Conservation (phyloP, 2,797 vertebrate species). For the Danio albolineatus region DNA sequence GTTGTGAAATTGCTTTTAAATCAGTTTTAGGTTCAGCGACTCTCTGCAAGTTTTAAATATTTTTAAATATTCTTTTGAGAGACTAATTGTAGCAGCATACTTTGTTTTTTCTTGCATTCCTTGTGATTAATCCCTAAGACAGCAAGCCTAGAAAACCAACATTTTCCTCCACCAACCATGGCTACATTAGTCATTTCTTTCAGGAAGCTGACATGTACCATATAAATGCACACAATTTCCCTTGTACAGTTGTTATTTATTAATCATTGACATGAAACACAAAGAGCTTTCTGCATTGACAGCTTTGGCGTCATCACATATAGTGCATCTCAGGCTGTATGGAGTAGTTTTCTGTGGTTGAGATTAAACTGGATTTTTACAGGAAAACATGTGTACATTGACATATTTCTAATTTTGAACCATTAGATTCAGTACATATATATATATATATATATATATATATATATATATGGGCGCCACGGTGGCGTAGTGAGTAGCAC, state of each 20-base stretch:
- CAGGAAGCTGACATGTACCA: background rate
- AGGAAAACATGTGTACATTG: no score
- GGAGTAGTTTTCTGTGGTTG: no score
- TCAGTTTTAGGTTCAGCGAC: background rate
- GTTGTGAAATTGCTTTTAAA: no score
- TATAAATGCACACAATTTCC: background rate
- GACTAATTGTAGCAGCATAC: background rate
- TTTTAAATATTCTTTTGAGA: background rate
- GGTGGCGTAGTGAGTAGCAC: no score
- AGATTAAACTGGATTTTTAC: no score
- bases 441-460: no score
- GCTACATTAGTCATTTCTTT: background rate
- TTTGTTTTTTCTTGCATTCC: background rate
- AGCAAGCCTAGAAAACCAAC: background rate
- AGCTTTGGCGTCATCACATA: background rate
- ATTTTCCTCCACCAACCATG: constrained; percentile 5
- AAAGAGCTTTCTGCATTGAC: background rate
- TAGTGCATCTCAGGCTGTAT: background rate
- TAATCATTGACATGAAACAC: background rate
- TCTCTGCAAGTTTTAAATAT: background rate
- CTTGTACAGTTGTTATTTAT: background rate
- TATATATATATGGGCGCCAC: no score
- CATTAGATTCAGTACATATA: no score
- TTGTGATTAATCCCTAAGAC: background rate
- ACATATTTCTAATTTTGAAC: no score